Conservation (phyloP, 2,888 invertebrate species). For the Habroteleia sp. region DNA sequence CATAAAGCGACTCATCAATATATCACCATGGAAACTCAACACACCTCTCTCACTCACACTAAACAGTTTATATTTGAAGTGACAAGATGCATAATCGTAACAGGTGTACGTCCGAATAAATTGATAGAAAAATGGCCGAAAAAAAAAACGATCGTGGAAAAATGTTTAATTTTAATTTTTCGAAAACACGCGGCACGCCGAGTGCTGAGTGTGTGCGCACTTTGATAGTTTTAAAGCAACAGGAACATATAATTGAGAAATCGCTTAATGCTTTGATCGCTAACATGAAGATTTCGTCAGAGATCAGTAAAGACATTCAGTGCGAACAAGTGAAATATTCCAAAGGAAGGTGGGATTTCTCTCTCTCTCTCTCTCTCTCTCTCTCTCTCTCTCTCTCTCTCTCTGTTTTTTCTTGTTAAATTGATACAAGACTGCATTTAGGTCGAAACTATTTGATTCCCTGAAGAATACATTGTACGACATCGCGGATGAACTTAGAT, state of each 20-base stretch:
- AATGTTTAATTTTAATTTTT: slow-evolving; percentile 3
- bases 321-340: slow-evolving; percentile 63
- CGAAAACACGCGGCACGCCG: slow-evolving; percentile 45
- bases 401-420: no score
- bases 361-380: no score
- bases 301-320: slow-evolving; percentile 67
- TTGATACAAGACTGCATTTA: no score
- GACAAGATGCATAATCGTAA: slow-evolving; percentile 28
- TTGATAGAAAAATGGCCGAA: slow-evolving; percentile 14
- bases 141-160: slow-evolving; percentile 9
- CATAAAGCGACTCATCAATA: slow-evolving; percentile 46
- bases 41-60: slow-evolving; percentile 37
- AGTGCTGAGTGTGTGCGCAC: slow-evolving; percentile 67
- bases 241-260: slow-evolving; percentile 74
- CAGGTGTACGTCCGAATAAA: slow-evolving; percentile 3
- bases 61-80: slow-evolving; percentile 44
- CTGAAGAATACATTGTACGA: slow-evolving; percentile 63
- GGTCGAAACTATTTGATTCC: slow-evolving; percentile 60
- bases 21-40: slow-evolving; percentile 54
- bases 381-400: no score
- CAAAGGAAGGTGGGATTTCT: slow-evolving; percentile 37
- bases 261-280: slow-evolving; percentile 68
- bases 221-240: slow-evolving; percentile 73
- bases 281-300: slow-evolving; percentile 71
- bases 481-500: slow-evolving; percentile 67